A percentile compares a stretch with the other conserved stretches of the same genome.
Conservation (phyloP, 2,113 vertebrate genomes). For the Pelecanus crispus region DNA sequence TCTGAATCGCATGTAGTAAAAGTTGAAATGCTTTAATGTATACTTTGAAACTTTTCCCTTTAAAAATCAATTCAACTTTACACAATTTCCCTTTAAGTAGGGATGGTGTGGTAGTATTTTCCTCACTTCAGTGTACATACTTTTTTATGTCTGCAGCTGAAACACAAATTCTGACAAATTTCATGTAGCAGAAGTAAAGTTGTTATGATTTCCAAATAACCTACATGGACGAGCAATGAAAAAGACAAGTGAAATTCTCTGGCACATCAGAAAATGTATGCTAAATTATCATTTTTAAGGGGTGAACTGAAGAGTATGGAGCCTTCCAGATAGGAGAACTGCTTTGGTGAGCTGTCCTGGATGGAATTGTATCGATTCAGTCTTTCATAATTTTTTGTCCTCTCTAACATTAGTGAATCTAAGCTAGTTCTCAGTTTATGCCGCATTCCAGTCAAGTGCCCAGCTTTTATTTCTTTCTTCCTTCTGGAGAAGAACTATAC, state of each 20-base stretch:
- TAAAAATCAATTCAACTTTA: background rate
- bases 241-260: background rate
- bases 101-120: background rate
- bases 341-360: background rate
- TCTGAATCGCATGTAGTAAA: background rate
- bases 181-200: background rate
- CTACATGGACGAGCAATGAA: background rate
- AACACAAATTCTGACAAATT: background rate
- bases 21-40: background rate
- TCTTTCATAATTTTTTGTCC: background rate
- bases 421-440: background rate
- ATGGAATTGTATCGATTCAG: background rate
- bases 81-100: background rate
- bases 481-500: background rate
- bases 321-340: background rate
- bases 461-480: background rate
- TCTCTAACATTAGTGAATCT: background rate
- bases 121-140: background rate
- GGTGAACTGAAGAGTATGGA: background rate
- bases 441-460: fast-evolving
- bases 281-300: background rate
- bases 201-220: background rate
- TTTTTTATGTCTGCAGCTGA: background rate
- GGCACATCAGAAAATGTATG: background rate
- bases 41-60: background rate